These are phyloP conservation scores for Sebastes reedi DNA, from an alignment of 2,797 vertebrate species.

Conservation along the genomic window DNA sequence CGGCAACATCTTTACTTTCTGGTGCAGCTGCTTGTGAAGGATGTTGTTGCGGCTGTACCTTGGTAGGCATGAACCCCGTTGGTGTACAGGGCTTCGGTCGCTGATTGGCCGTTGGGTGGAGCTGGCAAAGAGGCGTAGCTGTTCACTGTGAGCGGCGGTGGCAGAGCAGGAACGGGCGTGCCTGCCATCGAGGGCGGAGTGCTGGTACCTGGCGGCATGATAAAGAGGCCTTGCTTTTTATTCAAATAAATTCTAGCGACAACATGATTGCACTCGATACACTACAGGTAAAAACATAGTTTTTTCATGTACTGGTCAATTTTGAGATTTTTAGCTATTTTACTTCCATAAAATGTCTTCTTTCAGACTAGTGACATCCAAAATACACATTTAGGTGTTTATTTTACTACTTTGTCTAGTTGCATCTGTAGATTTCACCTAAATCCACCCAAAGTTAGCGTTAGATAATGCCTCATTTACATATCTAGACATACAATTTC, in stretches of 20 bases:
- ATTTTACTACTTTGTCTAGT: too few species aligned
- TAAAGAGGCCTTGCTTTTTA: background rate
- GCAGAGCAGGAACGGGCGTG: constrained; percentile 90
- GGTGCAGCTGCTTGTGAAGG: background rate
- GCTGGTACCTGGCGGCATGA: constrained; percentile 87
- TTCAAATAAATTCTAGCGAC: background rate
- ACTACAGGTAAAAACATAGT: rapidly evolving
- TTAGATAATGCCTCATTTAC: too few species aligned
- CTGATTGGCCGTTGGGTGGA: constrained; percentile 88
- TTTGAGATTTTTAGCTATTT: too few species aligned
- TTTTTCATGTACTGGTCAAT: too few species aligned
- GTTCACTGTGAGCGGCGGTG: constrained; percentile 89
- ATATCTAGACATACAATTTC: too few species aligned
- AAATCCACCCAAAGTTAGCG: too few species aligned
- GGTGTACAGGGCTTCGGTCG: constrained; percentile 90
- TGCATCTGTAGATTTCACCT: too few species aligned
- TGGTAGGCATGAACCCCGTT: constrained; percentile 94
- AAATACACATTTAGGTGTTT: too few species aligned
- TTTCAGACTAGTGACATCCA: too few species aligned
- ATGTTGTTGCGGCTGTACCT: constrained; percentile 76
- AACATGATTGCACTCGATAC: background rate
- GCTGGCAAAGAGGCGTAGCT: constrained; percentile 90
- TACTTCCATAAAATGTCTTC: too few species aligned
- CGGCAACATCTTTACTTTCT: background rate
- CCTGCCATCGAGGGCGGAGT: constrained; percentile 92